phyloP scores from a whole-genome alignment of 2,113 vertebrate species.

The Tupaia chinensis region DNA sequence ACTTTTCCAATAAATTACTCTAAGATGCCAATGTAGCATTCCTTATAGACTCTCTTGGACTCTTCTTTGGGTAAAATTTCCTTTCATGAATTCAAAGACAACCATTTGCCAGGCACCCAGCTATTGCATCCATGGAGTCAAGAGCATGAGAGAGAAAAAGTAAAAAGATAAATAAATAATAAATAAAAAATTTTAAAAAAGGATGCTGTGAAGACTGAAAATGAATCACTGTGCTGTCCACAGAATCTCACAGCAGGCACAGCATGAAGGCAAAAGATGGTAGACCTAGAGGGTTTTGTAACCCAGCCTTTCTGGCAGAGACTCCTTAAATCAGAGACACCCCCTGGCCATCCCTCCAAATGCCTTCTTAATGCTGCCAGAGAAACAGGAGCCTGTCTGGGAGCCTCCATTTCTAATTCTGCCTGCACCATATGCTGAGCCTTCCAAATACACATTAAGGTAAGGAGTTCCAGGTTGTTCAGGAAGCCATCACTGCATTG shows the following conservation, averaged over 20 bases:
- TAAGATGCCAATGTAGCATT: neutral
- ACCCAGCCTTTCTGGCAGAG: conserved; percentile 27
- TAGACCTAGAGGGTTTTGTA: neutral
- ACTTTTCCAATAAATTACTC: neutral
- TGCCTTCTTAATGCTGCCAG: conserved; percentile 17
- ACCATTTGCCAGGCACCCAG: neutral
- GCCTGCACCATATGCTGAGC: neutral
- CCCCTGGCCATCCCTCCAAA: conserved; percentile 45
- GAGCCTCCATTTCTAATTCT: neutral
- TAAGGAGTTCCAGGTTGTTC: conserved; percentile 45
- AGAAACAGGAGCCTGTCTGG: neutral
- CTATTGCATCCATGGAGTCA: neutral
- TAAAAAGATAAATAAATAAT: too few relatives aligned
- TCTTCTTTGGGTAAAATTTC: neutral
- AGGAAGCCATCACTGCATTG: conserved; percentile 1
- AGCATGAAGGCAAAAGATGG: neutral
- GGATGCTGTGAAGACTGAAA: neutral
- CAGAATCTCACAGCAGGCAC: neutral
- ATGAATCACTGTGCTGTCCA: neutral
- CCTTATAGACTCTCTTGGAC: neutral
- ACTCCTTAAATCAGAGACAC: conserved; percentile 10
- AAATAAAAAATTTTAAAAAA: too few relatives aligned
- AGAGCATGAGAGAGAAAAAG: neutral
- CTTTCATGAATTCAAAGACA: conserved; percentile 34
- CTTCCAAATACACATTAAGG: conserved; percentile 47